Conservation (phyloP, 1,140 invertebrate genomes). For the Bathynomus jamesi region DNA sequence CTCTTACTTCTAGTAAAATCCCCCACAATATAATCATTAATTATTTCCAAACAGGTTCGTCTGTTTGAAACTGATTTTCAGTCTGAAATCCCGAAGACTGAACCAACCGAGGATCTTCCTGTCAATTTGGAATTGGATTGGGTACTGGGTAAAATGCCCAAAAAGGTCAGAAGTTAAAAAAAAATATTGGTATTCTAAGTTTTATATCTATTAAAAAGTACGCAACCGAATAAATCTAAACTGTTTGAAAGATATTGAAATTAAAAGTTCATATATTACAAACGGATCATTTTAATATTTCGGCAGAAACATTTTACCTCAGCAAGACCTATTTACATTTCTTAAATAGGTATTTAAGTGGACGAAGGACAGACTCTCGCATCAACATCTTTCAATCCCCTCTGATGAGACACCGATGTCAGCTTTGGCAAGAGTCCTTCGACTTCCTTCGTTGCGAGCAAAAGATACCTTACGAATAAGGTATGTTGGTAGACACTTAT, state of each 20-base stretch:
- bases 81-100: conserved; percentile 2
- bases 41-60: too few relatives aligned
- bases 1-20: too few relatives aligned
- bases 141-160: conserved; percentile 79
- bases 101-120: conserved; percentile 48
- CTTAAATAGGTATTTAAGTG: conserved; percentile 54
- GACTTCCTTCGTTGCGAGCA: conserved; percentile 84
- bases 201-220: too few relatives aligned
- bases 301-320: too few relatives aligned
- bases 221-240: too few relatives aligned
- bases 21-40: too few relatives aligned
- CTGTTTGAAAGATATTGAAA: too few relatives aligned
- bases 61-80: not conserved
- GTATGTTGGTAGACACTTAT: conserved; percentile 10
- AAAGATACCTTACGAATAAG: conserved; percentile 88
- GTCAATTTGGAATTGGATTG: conserved; percentile 82
- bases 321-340: too few relatives aligned
- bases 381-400: conserved; percentile 50
- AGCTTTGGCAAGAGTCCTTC: conserved; percentile 70
- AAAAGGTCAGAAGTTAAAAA: conserved; percentile 51
- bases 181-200: not conserved
- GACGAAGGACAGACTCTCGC: conserved; percentile 38
- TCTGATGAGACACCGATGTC: conserved; percentile 51
- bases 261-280: too few relatives aligned
- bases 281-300: too few relatives aligned